Conservation (phyloP, 2,113 vertebrate genomes). For the Tichodroma muraria region DNA sequence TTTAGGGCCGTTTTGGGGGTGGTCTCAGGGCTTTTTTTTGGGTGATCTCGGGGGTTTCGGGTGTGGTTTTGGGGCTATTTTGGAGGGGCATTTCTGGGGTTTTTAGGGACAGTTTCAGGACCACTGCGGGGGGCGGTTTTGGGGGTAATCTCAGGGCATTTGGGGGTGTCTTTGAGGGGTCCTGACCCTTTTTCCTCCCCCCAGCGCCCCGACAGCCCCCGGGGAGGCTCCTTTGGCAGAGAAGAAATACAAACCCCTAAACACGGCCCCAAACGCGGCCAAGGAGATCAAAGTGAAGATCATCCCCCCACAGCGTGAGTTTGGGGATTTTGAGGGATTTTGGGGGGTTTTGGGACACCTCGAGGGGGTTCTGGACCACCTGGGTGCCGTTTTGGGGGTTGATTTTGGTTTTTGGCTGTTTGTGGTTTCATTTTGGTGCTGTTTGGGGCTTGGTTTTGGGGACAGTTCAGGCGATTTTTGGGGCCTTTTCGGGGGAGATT, state of each 20-base stretch:
- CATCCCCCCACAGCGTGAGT: slow-evolving; percentile 91
- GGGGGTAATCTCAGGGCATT: accelerated
- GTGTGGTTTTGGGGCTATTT: too few relatives aligned
- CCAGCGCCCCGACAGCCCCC: slow-evolving; percentile 13
- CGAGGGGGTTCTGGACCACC: accelerated
- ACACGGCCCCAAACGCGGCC: slow-evolving; percentile 83
- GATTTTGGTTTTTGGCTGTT: too few relatives aligned
- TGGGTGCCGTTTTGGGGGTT: neutral
- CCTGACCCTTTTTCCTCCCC: neutral
- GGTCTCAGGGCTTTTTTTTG: too few relatives aligned
- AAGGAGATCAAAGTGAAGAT: slow-evolving; percentile 98
- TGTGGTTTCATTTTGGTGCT: neutral
- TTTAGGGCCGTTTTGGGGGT: too few relatives aligned
- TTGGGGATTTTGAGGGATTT: too few relatives aligned
- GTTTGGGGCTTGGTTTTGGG: neutral
- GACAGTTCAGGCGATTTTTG: too few relatives aligned
- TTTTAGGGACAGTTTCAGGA: neutral
- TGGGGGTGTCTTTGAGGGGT: neutral
- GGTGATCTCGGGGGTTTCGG: too few relatives aligned
- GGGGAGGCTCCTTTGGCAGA: slow-evolving; percentile 76
- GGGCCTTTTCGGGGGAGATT: accelerated
- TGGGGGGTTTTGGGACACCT: neutral
- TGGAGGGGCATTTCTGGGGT: too few relatives aligned
- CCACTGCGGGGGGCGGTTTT: neutral
- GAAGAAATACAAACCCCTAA: slow-evolving; percentile 96